Percentiles rank a stretch among this genome's conserved stretches.
Evolutionary conservation across 2,113 vertebrate genomes (phyloP).

Genomic region (Gasterosteus nipponicus): DNA sequence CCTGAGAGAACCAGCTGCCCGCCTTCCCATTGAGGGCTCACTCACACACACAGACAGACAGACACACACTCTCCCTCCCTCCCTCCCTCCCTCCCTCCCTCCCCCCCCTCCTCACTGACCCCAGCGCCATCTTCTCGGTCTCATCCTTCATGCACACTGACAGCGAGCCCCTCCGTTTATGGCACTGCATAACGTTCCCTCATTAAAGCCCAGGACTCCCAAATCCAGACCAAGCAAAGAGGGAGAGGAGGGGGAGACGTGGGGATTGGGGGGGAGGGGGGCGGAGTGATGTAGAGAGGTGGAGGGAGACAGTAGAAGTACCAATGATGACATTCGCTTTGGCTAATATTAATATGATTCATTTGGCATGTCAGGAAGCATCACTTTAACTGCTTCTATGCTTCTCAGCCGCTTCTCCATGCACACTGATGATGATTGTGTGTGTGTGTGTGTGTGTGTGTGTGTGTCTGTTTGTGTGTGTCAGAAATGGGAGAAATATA

Average conservation of each 20-base stretch:
- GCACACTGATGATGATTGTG: background rate
- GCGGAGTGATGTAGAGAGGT: slow-evolving; percentile 70
- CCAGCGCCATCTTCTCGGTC: slow-evolving; percentile 87
- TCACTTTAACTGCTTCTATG: slow-evolving; percentile 84
- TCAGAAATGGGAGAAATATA: slow-evolving; percentile 21
- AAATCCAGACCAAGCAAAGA: slow-evolving; percentile 87
- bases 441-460: background rate
- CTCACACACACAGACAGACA: slow-evolving; percentile 40
- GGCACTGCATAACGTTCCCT: slow-evolving; percentile 93
- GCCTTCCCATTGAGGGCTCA: slow-evolving; percentile 54
- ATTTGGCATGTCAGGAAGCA: slow-evolving; percentile 85
- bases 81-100: slow-evolving; percentile 67
- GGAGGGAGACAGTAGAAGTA: slow-evolving; percentile 77
- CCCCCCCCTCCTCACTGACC: slow-evolving; percentile 78
- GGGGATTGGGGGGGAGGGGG: slow-evolving; percentile 40
- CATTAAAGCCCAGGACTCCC: slow-evolving; percentile 91
- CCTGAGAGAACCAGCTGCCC: slow-evolving; percentile 55
- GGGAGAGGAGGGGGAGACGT: slow-evolving; percentile 52
- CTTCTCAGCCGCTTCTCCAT: slow-evolving; percentile 44
- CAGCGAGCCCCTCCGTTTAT: slow-evolving; percentile 91
- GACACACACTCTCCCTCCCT: slow-evolving; percentile 38
- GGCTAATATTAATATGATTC: slow-evolving; percentile 94
- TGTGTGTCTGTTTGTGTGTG: slow-evolving; percentile 17
- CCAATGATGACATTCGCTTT: slow-evolving; percentile 91
- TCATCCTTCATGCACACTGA: slow-evolving; percentile 95